Percentiles rank a stretch among this genome's conserved stretches.
Evolutionary conservation across 2,797 vertebrate species (phyloP).

Genomic region (Premnoplex brunnescens): DNA sequence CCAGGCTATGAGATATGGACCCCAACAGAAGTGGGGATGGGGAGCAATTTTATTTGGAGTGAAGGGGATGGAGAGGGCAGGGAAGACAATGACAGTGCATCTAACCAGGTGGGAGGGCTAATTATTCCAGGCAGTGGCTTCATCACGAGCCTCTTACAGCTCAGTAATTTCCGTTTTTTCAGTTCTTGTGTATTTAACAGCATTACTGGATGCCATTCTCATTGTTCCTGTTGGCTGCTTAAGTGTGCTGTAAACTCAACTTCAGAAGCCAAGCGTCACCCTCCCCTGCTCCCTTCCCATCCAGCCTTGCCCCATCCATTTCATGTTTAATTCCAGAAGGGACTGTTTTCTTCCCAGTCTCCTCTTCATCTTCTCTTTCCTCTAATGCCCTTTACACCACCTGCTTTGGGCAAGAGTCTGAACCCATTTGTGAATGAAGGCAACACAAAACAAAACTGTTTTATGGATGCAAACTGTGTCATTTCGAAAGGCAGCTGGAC

Average conservation of each 20-base stretch:
- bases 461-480: not conserved
- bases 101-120: constrained; percentile 49
- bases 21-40: constrained; percentile 12
- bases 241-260: constrained; percentile 22
- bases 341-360: not conserved
- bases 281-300: not conserved
- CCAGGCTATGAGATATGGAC: not conserved
- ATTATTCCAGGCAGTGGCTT: constrained; percentile 50
- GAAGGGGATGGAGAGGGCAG: constrained; percentile 36
- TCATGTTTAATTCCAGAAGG: not conserved
- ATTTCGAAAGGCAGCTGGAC: not conserved
- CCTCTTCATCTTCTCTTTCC: not conserved
- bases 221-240: not conserved
- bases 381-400: not conserved
- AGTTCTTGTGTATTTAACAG: constrained; percentile 1
- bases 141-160: constrained; percentile 47
- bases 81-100: not conserved
- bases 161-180: constrained; percentile 33
- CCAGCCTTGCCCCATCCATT: not conserved
- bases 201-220: constrained; percentile 3
- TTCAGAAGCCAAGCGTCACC: not conserved
- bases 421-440: not conserved
- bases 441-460: not conserved
- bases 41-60: constrained; percentile 33
- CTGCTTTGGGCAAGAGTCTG: not conserved